These are phyloP conservation scores for Gisinianus flammeolus DNA, from an alignment of 2,888 invertebrate species.

Conservation along the genomic window DNA sequence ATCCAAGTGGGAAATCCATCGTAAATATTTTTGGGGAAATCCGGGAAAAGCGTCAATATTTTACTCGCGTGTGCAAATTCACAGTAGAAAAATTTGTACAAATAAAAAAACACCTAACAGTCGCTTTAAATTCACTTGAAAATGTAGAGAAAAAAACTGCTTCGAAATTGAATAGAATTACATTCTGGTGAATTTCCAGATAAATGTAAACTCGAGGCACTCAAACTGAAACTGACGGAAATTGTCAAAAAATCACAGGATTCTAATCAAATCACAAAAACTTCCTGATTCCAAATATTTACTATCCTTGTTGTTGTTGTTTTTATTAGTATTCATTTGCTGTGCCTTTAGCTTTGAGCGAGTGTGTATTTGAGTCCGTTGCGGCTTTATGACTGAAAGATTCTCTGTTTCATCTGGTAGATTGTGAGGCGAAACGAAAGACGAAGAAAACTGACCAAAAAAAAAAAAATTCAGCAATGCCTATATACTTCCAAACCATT, in stretches of 20 bases:
- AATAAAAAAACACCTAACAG: too few species aligned
- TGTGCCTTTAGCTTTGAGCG: neutral
- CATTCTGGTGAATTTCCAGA: too few species aligned
- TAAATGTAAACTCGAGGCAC: neutral
- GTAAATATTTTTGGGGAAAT: too few species aligned
- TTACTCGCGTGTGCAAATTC: too few species aligned
- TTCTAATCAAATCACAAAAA: neutral
- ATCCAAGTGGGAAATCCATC: neutral
- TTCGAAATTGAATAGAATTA: too few species aligned
- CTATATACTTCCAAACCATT: neutral
- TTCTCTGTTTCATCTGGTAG: neutral
- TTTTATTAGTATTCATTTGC: neutral
- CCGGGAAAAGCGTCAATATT: neutral
- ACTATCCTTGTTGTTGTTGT: neutral
- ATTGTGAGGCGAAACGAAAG: constrained; percentile 38
- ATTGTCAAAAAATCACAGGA: too few species aligned
- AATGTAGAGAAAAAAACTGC: too few species aligned
- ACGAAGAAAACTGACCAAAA: constrained; percentile 46
- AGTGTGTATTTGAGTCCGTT: neutral
- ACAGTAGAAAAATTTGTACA: too few species aligned
- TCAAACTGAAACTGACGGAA: neutral
- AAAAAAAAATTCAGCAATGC: too few species aligned
- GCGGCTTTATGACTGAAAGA: neutral
- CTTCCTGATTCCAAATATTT: neutral
- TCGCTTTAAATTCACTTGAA: too few species aligned